Conservation (phyloP, 2,888 invertebrate genomes). For the Drosophila colorata region DNA sequence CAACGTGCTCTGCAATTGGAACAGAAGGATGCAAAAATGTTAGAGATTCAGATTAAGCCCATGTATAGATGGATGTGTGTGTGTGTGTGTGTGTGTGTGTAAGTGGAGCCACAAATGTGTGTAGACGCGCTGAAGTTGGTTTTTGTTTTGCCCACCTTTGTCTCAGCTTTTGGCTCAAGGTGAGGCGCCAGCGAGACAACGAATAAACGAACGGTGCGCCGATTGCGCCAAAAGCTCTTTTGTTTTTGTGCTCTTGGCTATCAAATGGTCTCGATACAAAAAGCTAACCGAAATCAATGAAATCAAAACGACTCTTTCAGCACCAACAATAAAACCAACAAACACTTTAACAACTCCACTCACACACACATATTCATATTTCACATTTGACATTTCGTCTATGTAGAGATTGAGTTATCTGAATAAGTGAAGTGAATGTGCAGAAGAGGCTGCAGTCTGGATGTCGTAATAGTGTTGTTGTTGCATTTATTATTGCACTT, state of each 20-base stretch:
- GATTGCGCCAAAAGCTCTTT: constrained; percentile 61
- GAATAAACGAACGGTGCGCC: constrained; percentile 22
- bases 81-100: background rate
- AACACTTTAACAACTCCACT: constrained; percentile 24
- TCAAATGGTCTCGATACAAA: constrained; percentile 52
- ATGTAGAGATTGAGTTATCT: constrained; percentile 8
- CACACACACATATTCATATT: constrained; percentile 17
- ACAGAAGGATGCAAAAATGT: background rate
- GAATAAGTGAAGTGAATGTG: constrained; percentile 24
- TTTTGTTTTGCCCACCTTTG: constrained; percentile 42
- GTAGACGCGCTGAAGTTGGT: constrained; percentile 5
- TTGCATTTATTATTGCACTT: background rate
- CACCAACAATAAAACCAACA: constrained; percentile 39
- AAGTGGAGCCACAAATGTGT: constrained; percentile 2
- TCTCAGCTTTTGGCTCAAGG: constrained; percentile 62
- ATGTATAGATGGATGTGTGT: background rate
- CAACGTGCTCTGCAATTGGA: constrained; percentile 58
- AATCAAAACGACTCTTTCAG: constrained; percentile 46
- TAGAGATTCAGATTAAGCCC: background rate
- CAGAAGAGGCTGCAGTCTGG: background rate
- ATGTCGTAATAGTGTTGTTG: constrained; percentile 3
- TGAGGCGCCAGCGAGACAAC: constrained; percentile 53
- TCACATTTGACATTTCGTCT: constrained; percentile 56
- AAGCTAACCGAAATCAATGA: constrained; percentile 49
- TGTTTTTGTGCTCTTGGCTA: constrained; percentile 53